Base-by-base conservation (phyloP, 2,888 invertebrate genomes). In the Lycaena phlaeas region DNA sequence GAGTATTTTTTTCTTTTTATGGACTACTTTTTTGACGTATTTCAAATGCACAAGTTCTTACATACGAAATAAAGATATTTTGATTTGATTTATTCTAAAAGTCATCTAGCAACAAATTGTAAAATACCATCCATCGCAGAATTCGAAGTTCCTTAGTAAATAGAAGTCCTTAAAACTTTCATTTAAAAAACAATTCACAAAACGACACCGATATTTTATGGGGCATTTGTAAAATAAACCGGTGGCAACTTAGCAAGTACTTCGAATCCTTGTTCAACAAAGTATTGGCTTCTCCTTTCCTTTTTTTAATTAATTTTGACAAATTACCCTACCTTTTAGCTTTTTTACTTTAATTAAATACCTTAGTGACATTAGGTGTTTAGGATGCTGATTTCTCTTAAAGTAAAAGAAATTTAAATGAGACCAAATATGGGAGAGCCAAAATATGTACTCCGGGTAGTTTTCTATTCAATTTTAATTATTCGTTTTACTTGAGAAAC, bases 261-360 rank as follows among this genome's bases (percentile, higher is more conserved):
- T 61, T 63, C 49, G 61, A 50, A 43, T 47, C 50, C 68, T 72
- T 66, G 68, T 73, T 68, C 67, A 61, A 70, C 61, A 68, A 61
- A 61, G 59, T 70, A 68, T 73, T 74, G 68, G 64, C 68, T 59
- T 67, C 64, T 64, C 61, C 58, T 26, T n/a, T n/a, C n/a, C n/a
- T 57, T 67, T 77, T 81, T 81, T 82, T 82, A 82, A 84, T 84
- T 84, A 82, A 82, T 77, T 82, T 84, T 82, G 82, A 82, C 81
- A 81, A 82, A 84, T 81, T 77, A 77, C 76, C 77, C 68, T 64
- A 71, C 70, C 72, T 68, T 76, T 77, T 74, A 69, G 72, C 74
- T 69, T 73, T 72, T 51, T 73, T 66, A 64, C 69, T 65, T 82
- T 82, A 84, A 84, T 84, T 84, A 84, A 84, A 82, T 78, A 73